Percentiles rank a stretch among this genome's conserved stretches.
Conservation (phyloP, 2,797 vertebrate species). For the Sebastes alutus region DNA sequence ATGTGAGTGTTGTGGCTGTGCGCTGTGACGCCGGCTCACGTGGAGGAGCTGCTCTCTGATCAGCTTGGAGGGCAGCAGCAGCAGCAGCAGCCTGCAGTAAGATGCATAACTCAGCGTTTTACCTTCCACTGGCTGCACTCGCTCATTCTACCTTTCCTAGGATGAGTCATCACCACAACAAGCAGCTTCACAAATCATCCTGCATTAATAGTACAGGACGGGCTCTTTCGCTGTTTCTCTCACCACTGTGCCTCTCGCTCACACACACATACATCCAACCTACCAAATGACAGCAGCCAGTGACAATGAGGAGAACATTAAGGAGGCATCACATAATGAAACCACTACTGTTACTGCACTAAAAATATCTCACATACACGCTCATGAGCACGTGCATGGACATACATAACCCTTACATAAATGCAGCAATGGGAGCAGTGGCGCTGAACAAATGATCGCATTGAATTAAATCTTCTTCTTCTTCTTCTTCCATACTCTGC, state of each 20-base stretch:
- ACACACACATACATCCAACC: neutral
- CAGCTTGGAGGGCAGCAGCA: constrained; percentile 31
- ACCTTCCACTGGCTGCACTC: constrained; percentile 49
- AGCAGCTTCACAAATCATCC: constrained; percentile 37
- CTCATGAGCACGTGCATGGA: neutral
- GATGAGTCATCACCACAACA: constrained; percentile 71
- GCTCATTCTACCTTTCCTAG: constrained; percentile 41
- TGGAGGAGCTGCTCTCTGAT: constrained; percentile 42
- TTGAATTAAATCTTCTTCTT: constrained; percentile 54
- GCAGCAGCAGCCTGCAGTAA: constrained; percentile 52
- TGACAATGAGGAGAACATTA: constrained; percentile 10
- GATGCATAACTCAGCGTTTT: constrained; percentile 69
- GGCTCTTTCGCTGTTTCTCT: neutral
- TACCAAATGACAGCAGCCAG: constrained; percentile 16
- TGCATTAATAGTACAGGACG: constrained; percentile 30
- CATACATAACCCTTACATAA: constrained; percentile 60
- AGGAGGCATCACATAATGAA: constrained; percentile 42
- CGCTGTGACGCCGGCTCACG: constrained; percentile 25
- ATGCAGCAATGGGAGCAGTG: constrained; percentile 56
- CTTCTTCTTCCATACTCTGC: neutral
- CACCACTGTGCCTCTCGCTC: neutral
- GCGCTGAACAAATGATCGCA: constrained; percentile 68
- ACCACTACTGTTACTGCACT: constrained; percentile 26
- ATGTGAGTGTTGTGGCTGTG: neutral
- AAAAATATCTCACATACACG: constrained; percentile 53